Evolutionary conservation across 2,113 vertebrate species (phyloP).

Genomic region (Entomyzon cyanotis): DNA sequence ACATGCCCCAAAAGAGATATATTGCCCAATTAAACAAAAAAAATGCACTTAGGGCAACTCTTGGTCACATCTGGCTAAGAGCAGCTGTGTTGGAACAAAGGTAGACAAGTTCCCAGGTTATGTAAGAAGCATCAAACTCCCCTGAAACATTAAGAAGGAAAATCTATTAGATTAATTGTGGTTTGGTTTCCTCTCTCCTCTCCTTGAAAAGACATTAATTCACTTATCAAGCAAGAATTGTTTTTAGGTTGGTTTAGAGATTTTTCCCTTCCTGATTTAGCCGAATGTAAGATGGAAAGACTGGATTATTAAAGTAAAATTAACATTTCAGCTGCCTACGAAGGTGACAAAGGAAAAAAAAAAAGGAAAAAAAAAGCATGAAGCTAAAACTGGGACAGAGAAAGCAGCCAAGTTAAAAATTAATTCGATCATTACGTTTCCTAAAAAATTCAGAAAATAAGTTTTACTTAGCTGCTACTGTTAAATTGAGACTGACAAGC

Average conservation of each 20-base stretch:
- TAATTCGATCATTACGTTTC: not conserved
- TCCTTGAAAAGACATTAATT: not conserved
- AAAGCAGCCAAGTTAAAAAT: not conserved
- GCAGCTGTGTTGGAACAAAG: slow-evolving; percentile 17
- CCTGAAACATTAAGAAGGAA: not conserved
- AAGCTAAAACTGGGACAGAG: not conserved
- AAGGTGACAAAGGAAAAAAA: not conserved
- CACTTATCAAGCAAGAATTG: not conserved
- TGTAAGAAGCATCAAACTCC: slow-evolving; percentile 30
- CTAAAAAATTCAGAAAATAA: not conserved
- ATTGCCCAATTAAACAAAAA: slow-evolving; percentile 33
- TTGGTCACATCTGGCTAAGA: slow-evolving; percentile 40
- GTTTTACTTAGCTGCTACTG: not conserved
- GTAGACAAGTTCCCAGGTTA: not conserved
- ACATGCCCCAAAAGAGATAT: not conserved
- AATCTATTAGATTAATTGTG: slow-evolving; percentile 22
- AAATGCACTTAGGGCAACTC: not conserved
- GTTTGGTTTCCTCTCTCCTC: not conserved
- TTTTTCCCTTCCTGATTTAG: not conserved
- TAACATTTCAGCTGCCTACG: not conserved
- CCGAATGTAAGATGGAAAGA: not conserved
- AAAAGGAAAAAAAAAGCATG: not conserved
- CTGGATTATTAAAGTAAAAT: not conserved
- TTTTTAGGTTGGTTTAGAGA: not conserved
- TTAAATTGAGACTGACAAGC: not conserved